Evolutionary conservation across 2,888 invertebrate species (phyloP), one percentile per base, ranked within the genome.

Genomic region (Melieria crassipennis): DNA sequence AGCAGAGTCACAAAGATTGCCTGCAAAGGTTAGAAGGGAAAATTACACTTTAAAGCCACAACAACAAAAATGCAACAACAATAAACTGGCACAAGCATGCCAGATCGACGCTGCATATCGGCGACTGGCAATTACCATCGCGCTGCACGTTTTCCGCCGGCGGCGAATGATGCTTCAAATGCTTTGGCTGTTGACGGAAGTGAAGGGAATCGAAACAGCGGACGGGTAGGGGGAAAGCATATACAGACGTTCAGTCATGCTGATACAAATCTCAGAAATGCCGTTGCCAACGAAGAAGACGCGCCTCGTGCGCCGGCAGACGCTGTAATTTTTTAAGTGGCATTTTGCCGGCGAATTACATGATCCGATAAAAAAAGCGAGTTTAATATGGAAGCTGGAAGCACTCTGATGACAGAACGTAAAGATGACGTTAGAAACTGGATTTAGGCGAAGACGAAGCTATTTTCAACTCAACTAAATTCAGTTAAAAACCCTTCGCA

Each of bases 1-100:
- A 88, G 76, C 65, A 89, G 77, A 73, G 87, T 72, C 73, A 78
- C 83, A 70, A 87, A 79, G 67, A 89, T 77, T 76, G 88, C 81
- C 89, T 89, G 86, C 63, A 87, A 87, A 42, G 16, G 30, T 30
- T 30, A 65, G 61, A 72, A 65, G 68, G 4, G 10, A 10, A 47
- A 42, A 9, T 43, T 63, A n/a, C 11, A 16, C 9, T 11, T 11
- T 6, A 47, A 47, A 13, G 7, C 5, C n/a, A 30, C 30, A 30
- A 30, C 30, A 30, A 30, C 30, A 30, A 30, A 30, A 30, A 30
- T 30, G 30, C 30, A 30, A 30, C 30, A 30, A 30, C 30, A 30
- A 30, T 30, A 30, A 30, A 30, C 30, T 30, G 30, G 30, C 30
- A 30, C 30, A 30, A 30, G 30, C 30, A 30, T 30, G 30, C 30